Evolutionary conservation across 1,140 invertebrate genomes (phyloP).

Genomic region (Drosophila chauvacae): DNA sequence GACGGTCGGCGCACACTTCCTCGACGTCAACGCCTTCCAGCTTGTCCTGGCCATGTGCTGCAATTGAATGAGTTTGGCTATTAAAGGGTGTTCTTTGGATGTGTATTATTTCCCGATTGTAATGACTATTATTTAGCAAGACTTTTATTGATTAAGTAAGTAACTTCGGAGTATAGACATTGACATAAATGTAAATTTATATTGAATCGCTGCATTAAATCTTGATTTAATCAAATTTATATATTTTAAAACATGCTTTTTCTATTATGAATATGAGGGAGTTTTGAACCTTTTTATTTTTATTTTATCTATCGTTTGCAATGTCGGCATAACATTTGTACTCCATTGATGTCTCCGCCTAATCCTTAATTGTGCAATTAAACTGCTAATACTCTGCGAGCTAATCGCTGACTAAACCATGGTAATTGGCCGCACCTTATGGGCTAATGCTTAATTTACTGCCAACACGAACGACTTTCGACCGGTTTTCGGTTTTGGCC

Average conservation of each 20-base stretch:
- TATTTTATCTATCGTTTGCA: too few species aligned
- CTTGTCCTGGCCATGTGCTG: slow-evolving; percentile 86
- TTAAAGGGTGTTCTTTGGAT: not conserved
- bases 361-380: slow-evolving; percentile 19
- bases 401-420: slow-evolving; percentile 10
- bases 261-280: too few species aligned
- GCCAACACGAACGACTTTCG: slow-evolving; percentile 29
- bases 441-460: slow-evolving; percentile 36
- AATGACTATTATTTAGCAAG: too few species aligned
- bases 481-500: slow-evolving; percentile 71
- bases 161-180: too few species aligned
- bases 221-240: too few species aligned
- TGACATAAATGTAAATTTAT: too few species aligned
- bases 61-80: not conserved
- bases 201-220: too few species aligned
- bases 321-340: too few species aligned
- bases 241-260: too few species aligned
- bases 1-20: slow-evolving; percentile 93
- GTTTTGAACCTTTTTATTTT: too few species aligned
- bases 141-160: too few species aligned
- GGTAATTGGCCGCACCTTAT: slow-evolving; percentile 25
- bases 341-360: not conserved
- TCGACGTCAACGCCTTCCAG: slow-evolving; percentile 90
- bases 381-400: slow-evolving; percentile 2
- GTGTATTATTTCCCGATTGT: too few species aligned